phyloP scores from a whole-genome alignment of 2,888 invertebrate genomes.

The Zhengitettix transpicula region DNA sequence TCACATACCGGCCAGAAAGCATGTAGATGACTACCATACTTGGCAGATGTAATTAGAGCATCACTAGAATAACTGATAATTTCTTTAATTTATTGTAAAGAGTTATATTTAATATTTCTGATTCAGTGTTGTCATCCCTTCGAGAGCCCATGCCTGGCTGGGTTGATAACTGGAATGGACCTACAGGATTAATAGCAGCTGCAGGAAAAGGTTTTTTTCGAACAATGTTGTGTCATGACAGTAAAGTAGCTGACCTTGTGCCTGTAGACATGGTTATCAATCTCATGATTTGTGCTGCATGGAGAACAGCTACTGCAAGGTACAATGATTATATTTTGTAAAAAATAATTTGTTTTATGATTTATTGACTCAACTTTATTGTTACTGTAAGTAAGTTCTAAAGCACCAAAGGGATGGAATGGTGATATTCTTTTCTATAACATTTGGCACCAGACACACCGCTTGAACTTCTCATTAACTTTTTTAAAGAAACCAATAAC shows the following conservation, averaged over 20 bases:
- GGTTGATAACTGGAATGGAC: constrained; percentile 96
- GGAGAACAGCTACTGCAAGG: constrained; percentile 64
- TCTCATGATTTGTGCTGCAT: constrained; percentile 80
- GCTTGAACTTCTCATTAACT: too few species aligned
- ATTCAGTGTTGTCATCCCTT: constrained; percentile 51
- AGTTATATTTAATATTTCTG: neutral
- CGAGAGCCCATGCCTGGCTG: constrained; percentile 77
- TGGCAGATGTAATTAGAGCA: too few species aligned
- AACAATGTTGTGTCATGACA: constrained; percentile 69
- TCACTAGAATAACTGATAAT: too few species aligned
- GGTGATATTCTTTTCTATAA: too few species aligned
- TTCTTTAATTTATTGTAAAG: too few species aligned
- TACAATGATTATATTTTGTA: neutral
- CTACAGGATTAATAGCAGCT: constrained; percentile 46
- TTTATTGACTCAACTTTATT: too few species aligned
- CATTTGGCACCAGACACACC: too few species aligned
- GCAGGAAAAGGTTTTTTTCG: constrained; percentile 53
- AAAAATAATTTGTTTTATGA: neutral
- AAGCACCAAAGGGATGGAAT: too few species aligned
- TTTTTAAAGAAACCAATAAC: too few species aligned
- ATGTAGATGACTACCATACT: too few species aligned
- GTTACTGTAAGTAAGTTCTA: too few species aligned
- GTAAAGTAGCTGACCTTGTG: constrained; percentile 68
- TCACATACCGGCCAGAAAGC: too few species aligned
- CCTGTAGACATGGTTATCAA: constrained; percentile 88